phyloP scores from a whole-genome alignment of 2,797 vertebrate species.

The Parauchenoglanis ngamensis region DNA sequence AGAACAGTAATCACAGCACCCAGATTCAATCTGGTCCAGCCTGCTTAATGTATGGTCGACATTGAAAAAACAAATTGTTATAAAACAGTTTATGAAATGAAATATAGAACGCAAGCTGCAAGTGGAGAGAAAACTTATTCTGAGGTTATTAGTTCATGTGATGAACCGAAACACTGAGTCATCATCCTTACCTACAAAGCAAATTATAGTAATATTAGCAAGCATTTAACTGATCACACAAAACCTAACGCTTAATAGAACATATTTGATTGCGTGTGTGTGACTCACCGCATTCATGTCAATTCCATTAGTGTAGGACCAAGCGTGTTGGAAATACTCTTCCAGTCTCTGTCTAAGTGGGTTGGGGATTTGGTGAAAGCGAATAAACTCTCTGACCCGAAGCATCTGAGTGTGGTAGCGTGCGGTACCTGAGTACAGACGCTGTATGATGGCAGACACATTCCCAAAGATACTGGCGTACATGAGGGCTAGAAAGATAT shows the following conservation, averaged over 20 bases:
- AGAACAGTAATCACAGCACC: conserved; percentile 1
- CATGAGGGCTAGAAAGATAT: conserved; percentile 78
- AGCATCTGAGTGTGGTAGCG: conserved; percentile 90
- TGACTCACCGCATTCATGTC: conserved; percentile 83
- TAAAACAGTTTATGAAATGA: not conserved
- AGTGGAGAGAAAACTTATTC: not conserved
- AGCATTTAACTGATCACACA: not conserved
- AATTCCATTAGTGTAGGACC: conserved; percentile 85
- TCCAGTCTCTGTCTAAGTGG: conserved; percentile 82
- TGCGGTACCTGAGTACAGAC: conserved; percentile 86
- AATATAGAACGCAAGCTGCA: not conserved
- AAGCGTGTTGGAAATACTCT: conserved; percentile 84
- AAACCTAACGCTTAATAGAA: not conserved
- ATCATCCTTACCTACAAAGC: not conserved
- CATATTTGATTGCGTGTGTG: not conserved
- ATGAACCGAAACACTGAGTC: not conserved
- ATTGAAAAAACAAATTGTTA: not conserved
- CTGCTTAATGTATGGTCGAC: not conserved
- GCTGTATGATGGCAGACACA: conserved; percentile 89
- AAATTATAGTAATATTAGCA: not conserved
- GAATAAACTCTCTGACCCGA: conserved; percentile 85
- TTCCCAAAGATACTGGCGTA: conserved; percentile 92
- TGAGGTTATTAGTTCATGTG: not conserved
- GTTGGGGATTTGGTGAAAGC: conserved; percentile 90
- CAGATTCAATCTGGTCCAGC: not conserved